Percentiles rank a stretch among this genome's conserved stretches.
Evolutionary conservation across 1,140 invertebrate genomes (phyloP).

Genomic region (Papilio dardanus): DNA sequence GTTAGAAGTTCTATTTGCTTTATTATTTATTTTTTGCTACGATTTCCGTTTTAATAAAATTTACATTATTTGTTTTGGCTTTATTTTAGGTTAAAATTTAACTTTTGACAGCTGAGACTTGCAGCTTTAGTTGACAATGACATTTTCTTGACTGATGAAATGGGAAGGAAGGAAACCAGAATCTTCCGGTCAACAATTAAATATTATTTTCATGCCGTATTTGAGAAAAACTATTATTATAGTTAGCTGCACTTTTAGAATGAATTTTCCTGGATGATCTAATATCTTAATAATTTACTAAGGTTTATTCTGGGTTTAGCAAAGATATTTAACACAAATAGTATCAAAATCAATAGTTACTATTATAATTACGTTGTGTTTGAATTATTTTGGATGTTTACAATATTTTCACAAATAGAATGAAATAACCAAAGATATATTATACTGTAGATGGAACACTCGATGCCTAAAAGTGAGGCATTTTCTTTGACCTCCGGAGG

Average conservation of each 20-base stretch:
- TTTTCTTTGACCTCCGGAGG: too few relatives aligned
- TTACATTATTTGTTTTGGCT: neutral
- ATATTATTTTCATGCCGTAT: neutral
- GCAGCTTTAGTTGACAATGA: neutral
- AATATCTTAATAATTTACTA: neutral
- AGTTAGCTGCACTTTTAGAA: too few relatives aligned
- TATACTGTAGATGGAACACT: too few relatives aligned
- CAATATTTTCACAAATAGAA: too few relatives aligned
- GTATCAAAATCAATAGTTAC: too few relatives aligned
- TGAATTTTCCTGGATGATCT: too few relatives aligned
- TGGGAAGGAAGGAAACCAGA: too few relatives aligned
- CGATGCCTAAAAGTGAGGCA: too few relatives aligned
- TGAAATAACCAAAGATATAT: too few relatives aligned
- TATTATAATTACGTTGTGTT: too few relatives aligned
- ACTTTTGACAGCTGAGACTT: neutral
- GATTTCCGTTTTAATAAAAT: neutral
- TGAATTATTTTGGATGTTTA: neutral
- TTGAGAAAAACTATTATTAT: too few relatives aligned
- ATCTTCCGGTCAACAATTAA: too few relatives aligned
- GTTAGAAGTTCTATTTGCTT: conserved; percentile 38
- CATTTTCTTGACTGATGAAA: neutral
- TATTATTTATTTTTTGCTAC: neutral
- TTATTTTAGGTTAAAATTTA: neutral
- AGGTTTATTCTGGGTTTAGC: neutral
- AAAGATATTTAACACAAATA: neutral